Base-by-base conservation (phyloP, 2,113 vertebrate genomes). In the Tamias sibiricus region DNA sequence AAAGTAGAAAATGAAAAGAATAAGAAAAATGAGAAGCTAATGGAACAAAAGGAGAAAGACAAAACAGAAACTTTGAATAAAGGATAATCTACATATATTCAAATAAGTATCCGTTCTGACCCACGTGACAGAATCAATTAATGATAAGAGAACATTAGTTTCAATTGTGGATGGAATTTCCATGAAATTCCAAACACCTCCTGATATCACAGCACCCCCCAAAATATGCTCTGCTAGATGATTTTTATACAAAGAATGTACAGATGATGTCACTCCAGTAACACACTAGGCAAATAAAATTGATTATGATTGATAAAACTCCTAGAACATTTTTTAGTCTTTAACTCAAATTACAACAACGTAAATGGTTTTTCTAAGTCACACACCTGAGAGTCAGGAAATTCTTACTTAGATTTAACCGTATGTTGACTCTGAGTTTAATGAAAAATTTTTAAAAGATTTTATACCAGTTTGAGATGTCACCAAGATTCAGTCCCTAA, bases 211-310 rank as follows among this genome's bases (percentile, higher is more conserved):
- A 92, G 83, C 75, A 59, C 68, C 44, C 28, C 80, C 37, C 8
- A 62, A 96, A 92, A 97, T 83, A 52, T 87, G 30, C 37, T 81
- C 85, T 75, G 42, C 11, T 93, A 74, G 68, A 83, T 94, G 59
- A n/a, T 95, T 95, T 95, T 97, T 80, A 87, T 59, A 92, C 81
- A 97, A 96, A 97, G 72, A 96, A 83, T 37, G 49, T 84, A 49
- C 47, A 95, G 81, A 93, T 83, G 91, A 89, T 77, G 81, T 96
- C 96, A 96, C n/a, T 64, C 10, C 40, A 81, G 59, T 64, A 66
- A 94, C 95, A 96, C 96, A 96, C 95, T 96, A 96, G 95, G 85
- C 95, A 97, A 93, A 90, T 88, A 94, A 90, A 95, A 89, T 83
- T 94, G 96, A 97, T 97, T 83, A 54, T 86, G 72, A 93, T 81